Conservation (phyloP, 2,797 vertebrate genomes). For the Paedocypris micromegethes region DNA sequence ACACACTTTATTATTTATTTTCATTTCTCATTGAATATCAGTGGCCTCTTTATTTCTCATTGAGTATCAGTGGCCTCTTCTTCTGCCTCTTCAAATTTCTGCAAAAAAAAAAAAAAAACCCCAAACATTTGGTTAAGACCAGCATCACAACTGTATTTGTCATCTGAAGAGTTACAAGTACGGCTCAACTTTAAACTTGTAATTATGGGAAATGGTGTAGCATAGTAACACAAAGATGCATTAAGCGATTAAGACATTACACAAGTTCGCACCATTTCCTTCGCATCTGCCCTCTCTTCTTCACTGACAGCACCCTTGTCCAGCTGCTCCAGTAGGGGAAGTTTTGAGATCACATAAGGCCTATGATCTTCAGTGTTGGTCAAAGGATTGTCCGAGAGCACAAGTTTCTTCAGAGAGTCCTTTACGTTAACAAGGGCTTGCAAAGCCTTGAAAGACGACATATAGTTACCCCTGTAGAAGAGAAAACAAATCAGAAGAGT, state of each 20-base stretch:
- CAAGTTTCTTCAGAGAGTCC: constrained; percentile 68
- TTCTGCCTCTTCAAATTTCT: constrained; percentile 48
- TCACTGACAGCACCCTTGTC: constrained; percentile 76
- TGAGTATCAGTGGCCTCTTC: constrained; percentile 23
- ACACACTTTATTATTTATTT: too few relatives aligned
- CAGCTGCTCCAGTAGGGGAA: constrained; percentile 74
- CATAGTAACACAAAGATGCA: too few relatives aligned
- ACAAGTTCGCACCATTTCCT: constrained; percentile 53
- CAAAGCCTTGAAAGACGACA: constrained; percentile 64
- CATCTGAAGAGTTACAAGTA: too few relatives aligned
- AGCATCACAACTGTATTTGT: too few relatives aligned
- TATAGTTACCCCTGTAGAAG: constrained; percentile 72
- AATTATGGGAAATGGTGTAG: too few relatives aligned
- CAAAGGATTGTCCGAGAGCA: constrained; percentile 80
- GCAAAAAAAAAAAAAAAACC: constrained; percentile 6
- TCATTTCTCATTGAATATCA: too few relatives aligned
- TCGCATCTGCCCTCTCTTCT: constrained; percentile 71
- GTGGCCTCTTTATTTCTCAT: too few relatives aligned
- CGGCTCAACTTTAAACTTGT: too few relatives aligned
- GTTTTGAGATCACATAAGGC: constrained; percentile 63
- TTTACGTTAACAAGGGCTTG: constrained; percentile 68
- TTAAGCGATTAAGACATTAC: neutral
- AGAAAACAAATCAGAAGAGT: neutral
- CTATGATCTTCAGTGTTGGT: constrained; percentile 68
- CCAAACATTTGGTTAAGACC: too few relatives aligned